A percentile compares a stretch with the other conserved stretches of the same genome.
These are phyloP conservation scores for Spilogale gracilis DNA, from an alignment of 2,113 vertebrate species.

Conservation along the genomic window DNA sequence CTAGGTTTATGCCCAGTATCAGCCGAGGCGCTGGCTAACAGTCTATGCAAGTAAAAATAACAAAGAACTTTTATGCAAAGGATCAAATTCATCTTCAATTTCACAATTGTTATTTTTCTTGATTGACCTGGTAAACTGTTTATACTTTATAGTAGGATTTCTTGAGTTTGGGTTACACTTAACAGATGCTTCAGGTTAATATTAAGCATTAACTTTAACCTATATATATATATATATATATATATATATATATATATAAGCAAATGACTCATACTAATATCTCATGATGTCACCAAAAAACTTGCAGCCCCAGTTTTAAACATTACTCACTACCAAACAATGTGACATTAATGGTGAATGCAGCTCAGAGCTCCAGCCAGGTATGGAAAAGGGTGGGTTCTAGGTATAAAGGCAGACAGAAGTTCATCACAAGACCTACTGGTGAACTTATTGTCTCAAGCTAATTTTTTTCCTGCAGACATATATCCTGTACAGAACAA, in stretches of 20 bases:
- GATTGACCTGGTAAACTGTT: neutral
- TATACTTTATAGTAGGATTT: neutral
- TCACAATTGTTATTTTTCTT: slow-evolving; percentile 18
- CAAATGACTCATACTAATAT: slow-evolving; percentile 14
- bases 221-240: neutral
- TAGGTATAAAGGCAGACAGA: neutral
- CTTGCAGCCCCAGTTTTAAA: slow-evolving; percentile 35
- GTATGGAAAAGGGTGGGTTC: neutral
- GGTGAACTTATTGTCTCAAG: neutral
- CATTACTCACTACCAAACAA: slow-evolving; percentile 48
- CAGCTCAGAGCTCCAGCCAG: neutral
- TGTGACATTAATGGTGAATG: neutral
- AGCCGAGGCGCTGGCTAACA: neutral
- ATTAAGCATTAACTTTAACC: slow-evolving; percentile 17
- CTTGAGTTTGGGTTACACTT: slow-evolving; percentile 36
- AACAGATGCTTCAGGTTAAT: neutral
- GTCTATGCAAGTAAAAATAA: slow-evolving; percentile 24
- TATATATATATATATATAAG: neutral
- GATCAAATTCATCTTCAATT: slow-evolving; percentile 47
- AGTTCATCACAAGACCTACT: neutral
- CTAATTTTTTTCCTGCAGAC: neutral
- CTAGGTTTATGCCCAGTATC: neutral
- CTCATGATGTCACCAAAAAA: slow-evolving; percentile 21
- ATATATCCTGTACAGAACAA: neutral
- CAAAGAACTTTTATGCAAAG: neutral